These are phyloP conservation scores for Caracal caracal DNA, from an alignment of 2,113 vertebrate genomes.

Conservation along the genomic window DNA sequence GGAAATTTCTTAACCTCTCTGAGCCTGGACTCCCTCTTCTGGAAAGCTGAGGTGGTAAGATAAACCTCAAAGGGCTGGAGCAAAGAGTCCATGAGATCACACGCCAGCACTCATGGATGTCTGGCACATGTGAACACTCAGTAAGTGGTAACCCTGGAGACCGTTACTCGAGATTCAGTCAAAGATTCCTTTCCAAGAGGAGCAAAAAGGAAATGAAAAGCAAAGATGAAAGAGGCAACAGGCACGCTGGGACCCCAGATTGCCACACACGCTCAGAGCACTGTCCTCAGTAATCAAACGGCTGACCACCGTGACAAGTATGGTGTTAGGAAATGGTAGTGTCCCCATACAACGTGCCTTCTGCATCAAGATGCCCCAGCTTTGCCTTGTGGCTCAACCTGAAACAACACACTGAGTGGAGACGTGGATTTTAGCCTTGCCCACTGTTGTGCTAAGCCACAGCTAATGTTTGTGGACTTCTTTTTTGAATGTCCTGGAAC, in stretches of 20 bases:
- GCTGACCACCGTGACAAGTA: neutral
- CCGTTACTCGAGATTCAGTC: neutral
- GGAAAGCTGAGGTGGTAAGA: neutral
- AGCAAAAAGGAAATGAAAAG: constrained; percentile 6
- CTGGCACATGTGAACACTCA: neutral
- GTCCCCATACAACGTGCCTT: neutral
- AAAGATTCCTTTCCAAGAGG: neutral
- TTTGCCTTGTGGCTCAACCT: neutral
- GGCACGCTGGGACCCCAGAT: neutral
- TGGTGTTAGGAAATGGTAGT: neutral
- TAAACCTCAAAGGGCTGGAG: neutral
- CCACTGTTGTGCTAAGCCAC: too few species aligned
- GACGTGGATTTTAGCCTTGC: neutral
- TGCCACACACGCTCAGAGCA: neutral
- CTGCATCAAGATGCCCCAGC: neutral
- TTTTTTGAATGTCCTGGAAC: neutral
- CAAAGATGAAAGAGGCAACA: neutral
- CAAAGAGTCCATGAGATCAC: fast-evolving
- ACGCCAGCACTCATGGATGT: neutral
- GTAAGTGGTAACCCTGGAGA: neutral
- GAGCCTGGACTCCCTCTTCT: neutral
- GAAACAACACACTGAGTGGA: neutral
- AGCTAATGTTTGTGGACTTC: neutral
- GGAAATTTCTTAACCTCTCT: neutral
- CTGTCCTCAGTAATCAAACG: neutral